A percentile compares a stretch with the other conserved stretches of the same genome.
Evolutionary conservation across 2,888 invertebrate genomes (phyloP).

Genomic region (Cryptus viduatorius): DNA sequence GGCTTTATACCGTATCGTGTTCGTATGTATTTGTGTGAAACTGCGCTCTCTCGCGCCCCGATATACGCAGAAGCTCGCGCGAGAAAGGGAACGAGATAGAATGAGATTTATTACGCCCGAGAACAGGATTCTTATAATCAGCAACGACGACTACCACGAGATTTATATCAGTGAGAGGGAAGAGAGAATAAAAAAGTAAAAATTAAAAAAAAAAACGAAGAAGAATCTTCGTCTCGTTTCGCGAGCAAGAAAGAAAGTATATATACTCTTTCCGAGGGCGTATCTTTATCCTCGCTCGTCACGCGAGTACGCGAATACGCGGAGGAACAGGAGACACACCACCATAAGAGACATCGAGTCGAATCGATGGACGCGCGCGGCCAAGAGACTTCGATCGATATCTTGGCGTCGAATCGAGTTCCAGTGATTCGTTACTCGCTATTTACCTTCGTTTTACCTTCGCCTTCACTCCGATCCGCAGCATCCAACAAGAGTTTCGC

Average conservation of each 20-base stretch:
- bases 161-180: constrained; percentile 61
- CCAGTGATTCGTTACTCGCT: constrained; percentile 57
- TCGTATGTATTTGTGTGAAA: neutral
- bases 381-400: constrained; percentile 61
- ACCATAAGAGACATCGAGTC: constrained; percentile 18
- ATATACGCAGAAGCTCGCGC: constrained; percentile 6
- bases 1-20: constrained; percentile 38
- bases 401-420: constrained; percentile 60
- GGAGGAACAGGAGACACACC: neutral
- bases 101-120: constrained; percentile 59
- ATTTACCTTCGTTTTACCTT: constrained; percentile 4
- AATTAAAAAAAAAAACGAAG: constrained; percentile 25
- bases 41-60: constrained; percentile 3
- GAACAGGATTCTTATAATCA: constrained; percentile 68
- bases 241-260: neutral
- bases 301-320: constrained; percentile 53
- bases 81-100: constrained; percentile 33
- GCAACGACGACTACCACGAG: constrained; percentile 59
- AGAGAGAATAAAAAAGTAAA: constrained; percentile 20
- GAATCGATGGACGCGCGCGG: constrained; percentile 54
- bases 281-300: constrained; percentile 67
- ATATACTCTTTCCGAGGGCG: constrained; percentile 39
- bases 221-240: constrained; percentile 2
- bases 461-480: neutral
- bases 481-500: neutral